Conservation (phyloP, 2,113 vertebrate genomes). For the Typhlomys cinereus region DNA sequence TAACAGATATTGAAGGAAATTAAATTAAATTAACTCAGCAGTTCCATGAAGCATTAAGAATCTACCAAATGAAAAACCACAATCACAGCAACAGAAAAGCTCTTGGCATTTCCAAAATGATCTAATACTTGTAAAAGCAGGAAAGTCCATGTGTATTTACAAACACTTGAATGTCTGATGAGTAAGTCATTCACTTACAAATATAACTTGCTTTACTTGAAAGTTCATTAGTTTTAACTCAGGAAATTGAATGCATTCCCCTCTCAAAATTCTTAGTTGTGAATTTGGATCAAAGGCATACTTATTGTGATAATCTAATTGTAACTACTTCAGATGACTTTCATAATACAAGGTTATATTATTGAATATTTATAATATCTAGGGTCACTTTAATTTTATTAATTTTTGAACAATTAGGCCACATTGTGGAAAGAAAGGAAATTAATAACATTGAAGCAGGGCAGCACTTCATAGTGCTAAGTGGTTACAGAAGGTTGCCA, state of each 20-base stretch:
- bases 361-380: background rate
- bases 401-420: background rate
- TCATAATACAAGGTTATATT: background rate
- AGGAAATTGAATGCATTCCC: background rate
- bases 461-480: background rate
- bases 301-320: background rate
- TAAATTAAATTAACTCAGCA: background rate
- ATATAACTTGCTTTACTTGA: background rate
- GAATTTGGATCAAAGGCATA: background rate
- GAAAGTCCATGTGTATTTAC: background rate
- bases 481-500: background rate
- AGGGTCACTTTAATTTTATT: background rate
- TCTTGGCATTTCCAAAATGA: background rate
- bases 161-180: background rate
- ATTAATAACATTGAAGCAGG: background rate
- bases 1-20: background rate
- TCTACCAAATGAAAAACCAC: background rate
- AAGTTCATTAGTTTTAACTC: background rate
- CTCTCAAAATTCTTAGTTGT: conserved; percentile 15
- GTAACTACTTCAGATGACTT: background rate
- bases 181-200: conserved; percentile 10
- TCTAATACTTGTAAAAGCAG: background rate
- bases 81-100: background rate
- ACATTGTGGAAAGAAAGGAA: background rate
- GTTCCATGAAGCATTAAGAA: conserved; percentile 12